A percentile compares a stretch with the other conserved stretches of the same genome.
phyloP scores from a whole-genome alignment of 2,113 vertebrate genomes.

The Canis aureus region DNA sequence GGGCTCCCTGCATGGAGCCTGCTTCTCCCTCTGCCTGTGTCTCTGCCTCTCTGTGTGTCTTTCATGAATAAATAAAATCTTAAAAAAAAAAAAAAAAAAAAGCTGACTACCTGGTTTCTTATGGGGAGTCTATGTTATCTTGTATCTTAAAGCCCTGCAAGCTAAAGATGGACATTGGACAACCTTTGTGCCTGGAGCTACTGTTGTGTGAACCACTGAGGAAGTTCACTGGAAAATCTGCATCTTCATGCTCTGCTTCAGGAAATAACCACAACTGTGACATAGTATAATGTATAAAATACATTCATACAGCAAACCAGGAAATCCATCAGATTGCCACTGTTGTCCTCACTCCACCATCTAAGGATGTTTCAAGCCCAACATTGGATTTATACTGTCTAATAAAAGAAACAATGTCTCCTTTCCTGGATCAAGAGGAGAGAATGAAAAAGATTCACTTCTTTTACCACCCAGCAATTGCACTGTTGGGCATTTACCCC shows the following conservation, averaged over 20 bases:
- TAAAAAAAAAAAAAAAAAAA: no score
- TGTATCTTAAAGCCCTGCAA: neutral
- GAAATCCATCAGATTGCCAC: neutral
- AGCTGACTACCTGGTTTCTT: neutral
- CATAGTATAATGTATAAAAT: neutral
- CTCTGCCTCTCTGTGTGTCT: no score
- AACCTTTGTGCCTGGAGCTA: neutral
- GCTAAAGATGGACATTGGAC: neutral
- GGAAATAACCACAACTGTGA: neutral
- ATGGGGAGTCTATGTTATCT: neutral
- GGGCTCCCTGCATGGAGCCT: no score
- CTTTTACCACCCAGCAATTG: neutral
- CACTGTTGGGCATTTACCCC: no score
- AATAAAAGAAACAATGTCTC: neutral
- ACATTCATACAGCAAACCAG: neutral
- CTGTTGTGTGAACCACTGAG: neutral
- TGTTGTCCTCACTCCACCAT: neutral
- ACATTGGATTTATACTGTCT: neutral
- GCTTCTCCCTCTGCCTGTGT: no score
- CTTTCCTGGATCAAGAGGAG: neutral
- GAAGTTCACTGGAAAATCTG: neutral
- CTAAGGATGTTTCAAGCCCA: neutral
- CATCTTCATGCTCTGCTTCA: neutral
- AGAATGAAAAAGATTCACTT: neutral
- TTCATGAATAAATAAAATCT: no score